A percentile compares a stretch with the other conserved stretches of the same genome.
phyloP scores from a whole-genome alignment of 2,888 invertebrate genomes.

The Netelia virgata region DNA sequence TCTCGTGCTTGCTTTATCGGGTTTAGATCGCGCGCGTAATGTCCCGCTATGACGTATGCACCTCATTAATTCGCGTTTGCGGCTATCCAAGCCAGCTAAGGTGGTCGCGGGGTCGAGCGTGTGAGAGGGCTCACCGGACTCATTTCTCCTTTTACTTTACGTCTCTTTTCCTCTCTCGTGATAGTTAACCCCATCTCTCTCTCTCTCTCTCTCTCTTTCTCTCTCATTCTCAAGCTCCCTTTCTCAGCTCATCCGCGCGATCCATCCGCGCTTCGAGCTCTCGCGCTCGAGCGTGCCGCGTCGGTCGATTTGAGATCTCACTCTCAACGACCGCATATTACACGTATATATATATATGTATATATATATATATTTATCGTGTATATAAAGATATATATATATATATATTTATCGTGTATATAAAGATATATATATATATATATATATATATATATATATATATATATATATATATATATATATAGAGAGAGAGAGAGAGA shows the following conservation, averaged over 20 bases:
- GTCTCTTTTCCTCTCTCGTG: conserved; percentile 51
- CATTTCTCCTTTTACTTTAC: conserved; percentile 66
- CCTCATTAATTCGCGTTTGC: conserved; percentile 80
- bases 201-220: conserved; percentile 47
- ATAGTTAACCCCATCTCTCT: conserved; percentile 35
- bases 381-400: conserved; percentile 56
- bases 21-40: conserved; percentile 79
- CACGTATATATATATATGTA: conserved; percentile 54
- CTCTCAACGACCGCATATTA: conserved; percentile 59
- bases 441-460: no score
- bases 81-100: conserved; percentile 69
- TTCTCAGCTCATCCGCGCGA: conserved; percentile 41
- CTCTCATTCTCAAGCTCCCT: conserved; percentile 31
- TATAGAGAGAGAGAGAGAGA: no score
- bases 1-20: conserved; percentile 75
- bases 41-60: conserved; percentile 78
- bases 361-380: conserved; percentile 50
- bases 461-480: no score
- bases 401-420: no score
- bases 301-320: conserved; percentile 68
- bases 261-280: conserved; percentile 32
- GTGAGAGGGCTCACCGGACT: conserved; percentile 54
- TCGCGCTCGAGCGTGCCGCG: conserved; percentile 58
- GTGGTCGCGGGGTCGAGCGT: conserved; percentile 68
- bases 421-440: no score